Evolutionary conservation across 2,888 invertebrate genomes (phyloP), one percentile per base, ranked within the genome.

Genomic region (Tholera decimalis): DNA sequence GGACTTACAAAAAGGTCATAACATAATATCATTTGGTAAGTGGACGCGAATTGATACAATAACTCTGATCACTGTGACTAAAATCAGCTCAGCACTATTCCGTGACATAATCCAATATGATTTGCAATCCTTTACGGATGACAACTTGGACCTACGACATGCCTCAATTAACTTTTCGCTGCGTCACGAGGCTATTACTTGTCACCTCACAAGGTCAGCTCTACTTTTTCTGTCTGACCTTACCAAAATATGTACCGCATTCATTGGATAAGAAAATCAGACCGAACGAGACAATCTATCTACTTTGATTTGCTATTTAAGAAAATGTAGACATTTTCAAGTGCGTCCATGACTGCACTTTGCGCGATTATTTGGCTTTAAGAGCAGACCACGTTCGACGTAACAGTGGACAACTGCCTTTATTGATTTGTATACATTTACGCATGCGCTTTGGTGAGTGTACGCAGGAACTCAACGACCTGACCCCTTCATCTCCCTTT

Each of bases 21-120:
- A 47, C n/a, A 13, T 54, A 39, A 46, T 55, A 55, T 57, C 2
- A 58, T 58, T 58, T 70, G 44, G 28, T 70, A 28, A 58, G 18
- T 59, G 59, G 60, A 59, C 18, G 70, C 18, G 28, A 28, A 47
- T 15, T 43, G 22, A 49, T 43, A 43, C 28, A 3, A 44, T 33
- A 33, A 22, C 33, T 46, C 22, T 26, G 28, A 15, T 50, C 33
- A 65, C 28, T 20, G 26, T 39, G 28, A 72, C n/a, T 13, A 18
- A 28, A 33, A n/a, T 30, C 47, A 43, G 13, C 18, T 35, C 18
- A 26, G 26, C 41, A 26, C 3, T 30, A 30, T 53, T 53, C 7
- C 20, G n/a, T 5, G 20, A 61, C 41, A 28, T 18, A 37, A 7
- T n/a, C n/a, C 7, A 73, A 44, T 28, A 44, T 54, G n/a, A 46